Evolutionary conservation across 1,140 invertebrate species (phyloP), one percentile per base, ranked within the genome.

Genomic region (Agrypnia vestita): DNA sequence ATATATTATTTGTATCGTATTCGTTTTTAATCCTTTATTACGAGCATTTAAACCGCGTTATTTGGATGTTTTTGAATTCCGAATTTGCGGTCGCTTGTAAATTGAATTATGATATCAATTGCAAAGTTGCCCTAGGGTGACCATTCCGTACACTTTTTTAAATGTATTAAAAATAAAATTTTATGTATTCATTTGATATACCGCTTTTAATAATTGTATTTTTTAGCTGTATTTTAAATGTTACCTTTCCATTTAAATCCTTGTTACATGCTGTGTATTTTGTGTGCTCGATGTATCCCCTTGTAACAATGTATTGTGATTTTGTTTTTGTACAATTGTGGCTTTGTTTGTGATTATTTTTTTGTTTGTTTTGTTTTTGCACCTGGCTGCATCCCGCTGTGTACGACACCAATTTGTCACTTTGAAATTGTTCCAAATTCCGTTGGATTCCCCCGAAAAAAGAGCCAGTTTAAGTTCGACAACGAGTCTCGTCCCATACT

Each of bases 381-480:
- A 80, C 78, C 35, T 64, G 47, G 25, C 61, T 44, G 15, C 75
- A 19, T 73, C 47, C 55, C 43, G 49, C 44, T 67, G 69, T 44
- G 56, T 49, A 35, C 25, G 25, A 74, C 64, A 71, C 64, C 12
- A 51, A 25, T 3, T n/a, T 21, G 49, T 15, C 49, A 51, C 25
- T 19, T 21, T 71, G 67, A 61, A 19, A 85, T 61, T n/a, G 10
- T 61, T 17, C 25, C 25, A 35, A 35, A 1, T 3, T 35, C 17
- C 4, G n/a, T 61, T 12, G 56, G 10, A n/a, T 67, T n/a, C 10
- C 4, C 3, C 13, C 15, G 13, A 25, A 15, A 56, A 56, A 91
- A 95, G 94, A 94, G 94, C 89, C 94, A 95, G 87, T 96, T 95
- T 88, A 90, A 93, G 80, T 95, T 95, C 90, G 94, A 94, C 85